A percentile compares a stretch with the other conserved stretches of the same genome.
Evolutionary conservation across 2,888 invertebrate genomes (phyloP).

Genomic region (Chymomyza procnemis): DNA sequence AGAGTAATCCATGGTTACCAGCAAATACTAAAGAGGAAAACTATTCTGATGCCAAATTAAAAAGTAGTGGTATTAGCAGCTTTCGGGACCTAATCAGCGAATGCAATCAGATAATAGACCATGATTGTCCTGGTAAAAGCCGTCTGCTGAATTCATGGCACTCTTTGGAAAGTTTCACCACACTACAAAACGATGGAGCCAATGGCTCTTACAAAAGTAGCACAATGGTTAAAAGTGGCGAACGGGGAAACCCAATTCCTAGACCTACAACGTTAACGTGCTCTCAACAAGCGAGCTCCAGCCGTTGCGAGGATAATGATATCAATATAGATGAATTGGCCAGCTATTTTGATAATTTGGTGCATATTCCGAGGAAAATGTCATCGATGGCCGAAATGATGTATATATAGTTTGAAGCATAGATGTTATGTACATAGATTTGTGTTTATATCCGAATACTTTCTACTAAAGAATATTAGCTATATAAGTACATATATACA

Average conservation of each 20-base stretch:
- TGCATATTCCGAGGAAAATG: constrained; percentile 98
- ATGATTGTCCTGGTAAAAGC: constrained; percentile 53
- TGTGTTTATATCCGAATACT: not conserved
- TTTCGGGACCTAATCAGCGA: constrained; percentile 73
- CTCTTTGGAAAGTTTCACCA: constrained; percentile 29
- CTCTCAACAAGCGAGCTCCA: constrained; percentile 87
- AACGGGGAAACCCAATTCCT: constrained; percentile 5
- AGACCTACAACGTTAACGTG: constrained; percentile 80
- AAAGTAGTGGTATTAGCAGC: constrained; percentile 49
- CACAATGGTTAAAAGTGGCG: not conserved
- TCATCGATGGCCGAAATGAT: constrained; percentile 99
- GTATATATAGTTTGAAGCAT: constrained; percentile 86
- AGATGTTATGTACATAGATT: not conserved
- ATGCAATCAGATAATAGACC: constrained; percentile 64
- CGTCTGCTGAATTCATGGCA: constrained; percentile 40
- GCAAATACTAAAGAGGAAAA: constrained; percentile 33
- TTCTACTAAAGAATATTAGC: not conserved
- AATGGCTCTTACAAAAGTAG: constrained; percentile 32
- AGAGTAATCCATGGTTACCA: constrained; percentile 26
- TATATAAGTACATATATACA: not conserved
- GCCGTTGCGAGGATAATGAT: constrained; percentile 80
- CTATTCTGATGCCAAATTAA: constrained; percentile 28
- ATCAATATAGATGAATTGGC: constrained; percentile 96
- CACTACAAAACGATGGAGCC: constrained; percentile 10
- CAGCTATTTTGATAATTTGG: constrained; percentile 95